Conservation (phyloP, 2,797 vertebrate genomes). For the Aplochiton taeniatus region DNA sequence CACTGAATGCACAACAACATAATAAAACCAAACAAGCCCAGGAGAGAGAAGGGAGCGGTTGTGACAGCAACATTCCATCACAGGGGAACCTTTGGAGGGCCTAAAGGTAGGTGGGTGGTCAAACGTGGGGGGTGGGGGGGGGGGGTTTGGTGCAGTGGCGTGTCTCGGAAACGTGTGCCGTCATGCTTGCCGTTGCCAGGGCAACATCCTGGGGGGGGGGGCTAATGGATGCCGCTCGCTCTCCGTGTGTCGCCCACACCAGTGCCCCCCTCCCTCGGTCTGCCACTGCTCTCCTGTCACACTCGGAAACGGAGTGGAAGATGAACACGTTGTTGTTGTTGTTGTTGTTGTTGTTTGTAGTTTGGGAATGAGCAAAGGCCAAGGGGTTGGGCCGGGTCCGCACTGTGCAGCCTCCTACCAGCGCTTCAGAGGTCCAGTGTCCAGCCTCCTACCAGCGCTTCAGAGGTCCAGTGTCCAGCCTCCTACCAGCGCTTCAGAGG, state of each 20-base stretch:
- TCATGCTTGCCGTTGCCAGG: background rate
- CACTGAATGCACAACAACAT: constrained; percentile 60
- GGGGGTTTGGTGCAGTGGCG: background rate
- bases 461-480: too few species aligned
- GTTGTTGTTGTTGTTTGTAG: too few species aligned
- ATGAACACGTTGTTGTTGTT: too few species aligned
- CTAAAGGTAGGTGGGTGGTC: constrained; percentile 2
- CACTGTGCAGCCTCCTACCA: too few species aligned
- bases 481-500: too few species aligned
- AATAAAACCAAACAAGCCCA: constrained; percentile 57
- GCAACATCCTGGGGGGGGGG: background rate
- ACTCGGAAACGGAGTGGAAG: too few species aligned
- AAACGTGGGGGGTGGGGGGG: background rate
- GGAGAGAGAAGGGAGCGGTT: constrained; percentile 61
- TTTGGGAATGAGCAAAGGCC: too few species aligned
- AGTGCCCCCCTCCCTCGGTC: background rate
- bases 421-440: too few species aligned
- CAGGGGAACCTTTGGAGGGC: background rate
- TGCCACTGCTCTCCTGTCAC: too few species aligned
- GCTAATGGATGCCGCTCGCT: background rate
- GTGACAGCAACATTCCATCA: constrained; percentile 36
- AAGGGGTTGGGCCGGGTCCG: too few species aligned
- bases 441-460: too few species aligned
- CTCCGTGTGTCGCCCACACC: background rate
- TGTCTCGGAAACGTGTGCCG: background rate